phyloP scores from a whole-genome alignment of 2,113 vertebrate genomes.

The Prionailurus bengalensis region DNA sequence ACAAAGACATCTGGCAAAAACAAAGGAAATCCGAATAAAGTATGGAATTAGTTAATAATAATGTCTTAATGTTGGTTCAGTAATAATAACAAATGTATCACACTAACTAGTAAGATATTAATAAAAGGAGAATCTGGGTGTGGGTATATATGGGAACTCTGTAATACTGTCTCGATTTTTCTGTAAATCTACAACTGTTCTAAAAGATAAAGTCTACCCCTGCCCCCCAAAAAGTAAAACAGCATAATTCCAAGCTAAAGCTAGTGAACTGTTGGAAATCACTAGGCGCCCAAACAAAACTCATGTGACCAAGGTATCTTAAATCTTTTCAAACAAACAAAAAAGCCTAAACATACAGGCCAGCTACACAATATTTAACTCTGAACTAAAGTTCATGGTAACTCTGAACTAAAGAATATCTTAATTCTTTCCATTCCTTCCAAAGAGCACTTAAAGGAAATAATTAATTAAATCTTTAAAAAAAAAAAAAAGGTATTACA shows the following conservation, averaged over 20 bases:
- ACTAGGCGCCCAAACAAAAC: conserved; percentile 43
- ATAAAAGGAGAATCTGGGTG: not conserved
- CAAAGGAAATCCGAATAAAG: not conserved
- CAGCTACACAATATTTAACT: not conserved
- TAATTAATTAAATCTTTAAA: not conserved
- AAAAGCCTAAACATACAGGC: not conserved
- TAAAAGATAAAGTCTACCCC: not conserved
- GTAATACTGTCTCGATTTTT: not conserved
- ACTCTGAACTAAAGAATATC: not conserved
- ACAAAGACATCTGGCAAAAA: not conserved
- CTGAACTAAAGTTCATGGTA: not conserved
- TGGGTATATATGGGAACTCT: not conserved
- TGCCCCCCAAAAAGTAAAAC: not conserved
- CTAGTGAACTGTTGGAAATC: conserved; percentile 38
- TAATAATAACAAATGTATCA: not conserved
- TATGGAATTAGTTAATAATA: not conserved
- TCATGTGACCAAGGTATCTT: not conserved
- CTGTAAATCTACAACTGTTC: conserved; percentile 48
- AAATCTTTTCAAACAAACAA: not conserved
- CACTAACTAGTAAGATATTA: not conserved
- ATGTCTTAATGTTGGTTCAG: not conserved
- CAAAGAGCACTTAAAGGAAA: not conserved
- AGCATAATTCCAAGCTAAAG: not conserved
- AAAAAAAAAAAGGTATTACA: not conserved
- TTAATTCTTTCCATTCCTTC: not conserved